Percentiles rank a stretch among this genome's conserved stretches.
Conservation (phyloP, 1,140 invertebrate genomes). For the Hyles euphorbiae region DNA sequence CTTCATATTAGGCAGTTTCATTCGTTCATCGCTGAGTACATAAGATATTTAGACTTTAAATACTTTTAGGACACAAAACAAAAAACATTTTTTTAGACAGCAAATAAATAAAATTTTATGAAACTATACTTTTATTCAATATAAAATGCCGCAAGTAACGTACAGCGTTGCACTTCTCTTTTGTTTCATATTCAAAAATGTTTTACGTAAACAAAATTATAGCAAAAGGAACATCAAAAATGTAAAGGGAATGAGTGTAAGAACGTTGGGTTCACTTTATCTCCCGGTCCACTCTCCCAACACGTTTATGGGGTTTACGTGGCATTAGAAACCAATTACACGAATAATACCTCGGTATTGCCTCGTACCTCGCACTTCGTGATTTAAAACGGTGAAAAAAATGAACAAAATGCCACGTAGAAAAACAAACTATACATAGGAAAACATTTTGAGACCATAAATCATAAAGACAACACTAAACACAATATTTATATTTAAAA, state of each 20-base stretch:
- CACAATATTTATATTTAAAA: too few relatives aligned
- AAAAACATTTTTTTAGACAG: too few relatives aligned
- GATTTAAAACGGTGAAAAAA: slow-evolving; percentile 23
- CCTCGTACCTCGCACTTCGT: slow-evolving; percentile 16
- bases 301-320: slow-evolving; percentile 71
- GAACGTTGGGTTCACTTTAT: slow-evolving; percentile 56
- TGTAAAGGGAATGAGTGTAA: slow-evolving; percentile 25
- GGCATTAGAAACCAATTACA: slow-evolving; percentile 74
- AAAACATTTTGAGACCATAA: too few relatives aligned
- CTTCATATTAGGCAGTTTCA: neutral
- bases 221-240: slow-evolving; percentile 28
- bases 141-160: too few relatives aligned
- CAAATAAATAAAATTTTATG: too few relatives aligned
- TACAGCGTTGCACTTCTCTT: too few relatives aligned
- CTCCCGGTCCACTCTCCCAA: slow-evolving; percentile 61
- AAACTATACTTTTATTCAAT: too few relatives aligned
- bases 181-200: neutral
- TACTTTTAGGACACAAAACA: too few relatives aligned
- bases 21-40: neutral
- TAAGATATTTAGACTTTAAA: too few relatives aligned
- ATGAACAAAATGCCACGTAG: neutral
- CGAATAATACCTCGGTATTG: slow-evolving; percentile 47
- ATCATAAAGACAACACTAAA: too few relatives aligned
- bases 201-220: neutral
- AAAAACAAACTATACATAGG: too few relatives aligned